A percentile compares a stretch with the other conserved stretches of the same genome.
Conservation (phyloP, 2,888 invertebrate genomes). For the Diarsia brunnea region DNA sequence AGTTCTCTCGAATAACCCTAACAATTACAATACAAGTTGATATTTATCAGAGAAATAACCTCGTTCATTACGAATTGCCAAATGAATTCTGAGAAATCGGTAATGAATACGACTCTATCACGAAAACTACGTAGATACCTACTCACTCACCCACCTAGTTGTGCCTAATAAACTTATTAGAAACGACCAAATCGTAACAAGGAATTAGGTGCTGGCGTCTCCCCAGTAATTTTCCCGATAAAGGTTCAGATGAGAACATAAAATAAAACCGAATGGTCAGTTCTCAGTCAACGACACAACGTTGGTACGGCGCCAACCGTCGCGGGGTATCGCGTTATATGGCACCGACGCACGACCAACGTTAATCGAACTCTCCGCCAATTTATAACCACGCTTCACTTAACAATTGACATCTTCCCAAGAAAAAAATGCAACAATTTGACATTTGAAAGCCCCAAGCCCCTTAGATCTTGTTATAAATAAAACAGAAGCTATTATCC, state of each 20-base stretch:
- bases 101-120: neutral
- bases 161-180: slow-evolving; percentile 29
- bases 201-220: slow-evolving; percentile 56
- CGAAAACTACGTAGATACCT: neutral
- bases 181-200: slow-evolving; percentile 36
- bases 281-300: slow-evolving; percentile 80
- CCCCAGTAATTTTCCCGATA: slow-evolving; percentile 78
- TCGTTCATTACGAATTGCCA: neutral
- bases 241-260: slow-evolving; percentile 87
- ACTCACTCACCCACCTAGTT: neutral
- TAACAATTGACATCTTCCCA: slow-evolving; percentile 70
- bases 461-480: slow-evolving; percentile 52
- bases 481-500: slow-evolving; percentile 40
- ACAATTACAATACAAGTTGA: rapidly evolving
- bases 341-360: slow-evolving; percentile 54
- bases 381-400: slow-evolving; percentile 70
- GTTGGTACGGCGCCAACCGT: slow-evolving; percentile 87
- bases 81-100: neutral
- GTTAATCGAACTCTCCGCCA: slow-evolving; percentile 68
- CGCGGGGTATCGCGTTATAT: slow-evolving; percentile 70
- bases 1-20: neutral
- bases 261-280: slow-evolving; percentile 87
- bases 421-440: slow-evolving; percentile 53
- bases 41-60: neutral
- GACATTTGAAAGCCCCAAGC: slow-evolving; percentile 56